Evolutionary conservation across 2,888 invertebrate genomes (phyloP), one percentile per base, ranked within the genome.

Genomic region (Colletes collaris): DNA sequence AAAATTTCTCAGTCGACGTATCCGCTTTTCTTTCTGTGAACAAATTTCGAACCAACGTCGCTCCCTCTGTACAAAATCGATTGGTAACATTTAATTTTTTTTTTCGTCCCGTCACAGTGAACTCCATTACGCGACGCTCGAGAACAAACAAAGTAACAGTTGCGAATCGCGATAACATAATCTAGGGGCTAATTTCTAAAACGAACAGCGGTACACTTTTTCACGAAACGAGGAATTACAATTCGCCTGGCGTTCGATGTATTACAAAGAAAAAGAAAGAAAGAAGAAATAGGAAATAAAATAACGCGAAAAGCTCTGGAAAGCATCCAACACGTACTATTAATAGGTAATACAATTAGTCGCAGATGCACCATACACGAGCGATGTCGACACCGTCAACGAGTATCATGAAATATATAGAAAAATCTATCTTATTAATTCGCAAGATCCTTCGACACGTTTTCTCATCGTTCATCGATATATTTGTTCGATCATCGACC

Each of bases 1-100:
- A 67, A 70, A 67, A 70, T 70, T 73, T 66, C n/a, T 76, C 64
- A 67, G 78, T 62, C 56, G 40, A 16, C 53, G 58, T 74, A 35
- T 66, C 19, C 66, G 56, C 67, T 35, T 27, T 46, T 46, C 19
- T 58, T 35, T 11, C 11, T 11, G 6, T 50, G 53, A 67, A 79
- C 27, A 52, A 76, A 60, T 37, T 62, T 40, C 6, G 58, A 55
- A 63, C 37, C 3, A 8, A 55, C n/a, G 37, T 4, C 49, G 3
- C 4, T 3, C 13, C 13, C 44, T 10, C 16, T 52, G 40, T 50
- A 35, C 8, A 40, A 52, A 50, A 56, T 40, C 44, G 11, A 53
- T n/a, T 10, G 10, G 44, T 6, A 63, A 60, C 6, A 27, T 27
- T 27, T 27, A 6, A 44, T 58, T 27, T 44, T 44, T 10, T 11